A percentile compares a stretch with the other conserved stretches of the same genome.
Evolutionary conservation across 2,888 invertebrate genomes (phyloP).

Genomic region (Pandemis corylana): DNA sequence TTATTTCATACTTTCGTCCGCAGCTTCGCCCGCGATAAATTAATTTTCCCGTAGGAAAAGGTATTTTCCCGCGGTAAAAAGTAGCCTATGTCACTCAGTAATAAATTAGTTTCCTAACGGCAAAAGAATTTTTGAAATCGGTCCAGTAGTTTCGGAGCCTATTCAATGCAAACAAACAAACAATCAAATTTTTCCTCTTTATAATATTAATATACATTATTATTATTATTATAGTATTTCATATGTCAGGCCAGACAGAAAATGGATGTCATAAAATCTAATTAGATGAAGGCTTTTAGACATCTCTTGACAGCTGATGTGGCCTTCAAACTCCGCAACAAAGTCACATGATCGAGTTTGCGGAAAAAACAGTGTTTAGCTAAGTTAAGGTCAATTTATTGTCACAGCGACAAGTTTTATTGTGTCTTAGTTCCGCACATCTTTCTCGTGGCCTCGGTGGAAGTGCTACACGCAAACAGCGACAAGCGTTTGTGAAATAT

Average conservation of each 20-base stretch:
- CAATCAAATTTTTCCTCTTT: too few species aligned
- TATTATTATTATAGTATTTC: too few species aligned
- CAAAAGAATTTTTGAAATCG: too few species aligned
- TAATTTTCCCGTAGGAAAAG: too few species aligned
- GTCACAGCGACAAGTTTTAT: constrained; percentile 7
- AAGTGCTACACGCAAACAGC: not conserved
- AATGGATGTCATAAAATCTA: not conserved
- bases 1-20: too few species aligned
- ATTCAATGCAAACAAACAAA: too few species aligned
- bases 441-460: not conserved
- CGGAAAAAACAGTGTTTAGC: constrained; percentile 13
- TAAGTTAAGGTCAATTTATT: not conserved
- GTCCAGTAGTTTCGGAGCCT: too few species aligned
- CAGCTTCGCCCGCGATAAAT: too few species aligned
- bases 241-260: not conserved
- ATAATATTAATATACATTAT: too few species aligned
- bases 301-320: not conserved
- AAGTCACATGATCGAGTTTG: not conserved
- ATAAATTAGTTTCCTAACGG: too few species aligned
- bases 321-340: not conserved
- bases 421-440: constrained; percentile 7
- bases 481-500: not conserved
- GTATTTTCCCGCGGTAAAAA: too few species aligned
- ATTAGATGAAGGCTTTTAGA: not conserved
- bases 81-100: too few species aligned